Conservation (phyloP, 2,797 vertebrate genomes). For the Mycteria americana region DNA sequence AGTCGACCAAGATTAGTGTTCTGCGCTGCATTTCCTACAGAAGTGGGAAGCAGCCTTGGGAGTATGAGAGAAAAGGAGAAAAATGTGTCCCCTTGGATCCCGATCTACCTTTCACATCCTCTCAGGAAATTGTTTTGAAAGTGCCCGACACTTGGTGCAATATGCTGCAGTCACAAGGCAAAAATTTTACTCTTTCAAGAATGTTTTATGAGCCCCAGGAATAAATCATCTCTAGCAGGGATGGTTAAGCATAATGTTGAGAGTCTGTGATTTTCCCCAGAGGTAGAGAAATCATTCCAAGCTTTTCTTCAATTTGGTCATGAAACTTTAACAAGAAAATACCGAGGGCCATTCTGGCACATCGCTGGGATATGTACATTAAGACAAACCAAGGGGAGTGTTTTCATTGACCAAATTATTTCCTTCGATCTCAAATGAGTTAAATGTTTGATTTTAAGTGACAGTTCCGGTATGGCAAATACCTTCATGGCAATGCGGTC, state of each 20-base stretch:
- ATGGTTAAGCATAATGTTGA: conserved; percentile 35
- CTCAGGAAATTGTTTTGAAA: conserved; percentile 63
- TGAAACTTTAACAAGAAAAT: conserved; percentile 51
- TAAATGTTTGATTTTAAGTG: conserved; percentile 34
- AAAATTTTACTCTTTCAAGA: conserved; percentile 52
- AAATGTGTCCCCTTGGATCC: conserved; percentile 54
- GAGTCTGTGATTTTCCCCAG: conserved; percentile 30
- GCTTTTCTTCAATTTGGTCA: conserved; percentile 27
- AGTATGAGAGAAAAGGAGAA: conserved; percentile 59
- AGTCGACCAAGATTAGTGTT: conserved; percentile 15
- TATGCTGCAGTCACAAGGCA: conserved; percentile 46
- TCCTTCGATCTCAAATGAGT: conserved; percentile 22
- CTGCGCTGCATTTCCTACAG: conserved; percentile 31
- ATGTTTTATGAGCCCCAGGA: conserved; percentile 48
- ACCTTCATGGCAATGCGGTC: background rate
- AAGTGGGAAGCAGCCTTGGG: background rate
- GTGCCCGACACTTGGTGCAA: background rate
- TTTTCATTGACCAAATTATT: background rate
- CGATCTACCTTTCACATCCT: conserved; percentile 45
- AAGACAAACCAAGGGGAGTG: background rate
- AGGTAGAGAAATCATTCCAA: conserved; percentile 48
- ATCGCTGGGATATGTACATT: background rate
- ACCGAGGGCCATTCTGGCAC: background rate
- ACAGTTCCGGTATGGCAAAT: background rate
- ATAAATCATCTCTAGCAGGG: conserved; percentile 40